A percentile compares a stretch with the other conserved stretches of the same genome.
These are phyloP conservation scores for Trisateles emortualis DNA, from an alignment of 2,888 invertebrate species.

Conservation along the genomic window DNA sequence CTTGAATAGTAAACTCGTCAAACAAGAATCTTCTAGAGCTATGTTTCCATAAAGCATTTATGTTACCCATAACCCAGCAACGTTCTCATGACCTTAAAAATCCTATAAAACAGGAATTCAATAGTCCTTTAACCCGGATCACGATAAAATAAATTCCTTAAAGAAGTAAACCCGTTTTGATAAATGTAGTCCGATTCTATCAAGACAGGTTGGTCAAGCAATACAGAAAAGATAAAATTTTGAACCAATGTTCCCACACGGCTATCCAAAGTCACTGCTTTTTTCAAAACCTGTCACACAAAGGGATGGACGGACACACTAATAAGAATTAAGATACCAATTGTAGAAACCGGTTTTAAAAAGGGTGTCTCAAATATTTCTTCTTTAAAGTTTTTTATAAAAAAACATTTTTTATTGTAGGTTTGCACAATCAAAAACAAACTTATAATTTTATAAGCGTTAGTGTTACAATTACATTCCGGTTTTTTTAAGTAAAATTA, in stretches of 20 bases:
- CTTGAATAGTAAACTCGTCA: not conserved
- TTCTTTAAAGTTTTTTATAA: constrained; percentile 31
- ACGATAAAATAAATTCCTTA: constrained; percentile 46
- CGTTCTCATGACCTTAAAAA: constrained; percentile 57
- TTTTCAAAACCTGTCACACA: constrained; percentile 65
- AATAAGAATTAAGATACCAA: constrained; percentile 50
- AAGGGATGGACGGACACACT: constrained; percentile 54
- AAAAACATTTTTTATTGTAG: constrained; percentile 10
- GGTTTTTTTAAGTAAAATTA: not conserved
- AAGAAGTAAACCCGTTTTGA: constrained; percentile 54
- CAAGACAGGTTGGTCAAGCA: constrained; percentile 64
- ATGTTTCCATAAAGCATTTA: constrained; percentile 7
- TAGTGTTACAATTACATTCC: no score
- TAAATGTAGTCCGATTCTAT: constrained; percentile 55
- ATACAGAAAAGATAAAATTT: constrained; percentile 51
- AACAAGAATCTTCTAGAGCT: not conserved
- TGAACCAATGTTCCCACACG: constrained; percentile 61
- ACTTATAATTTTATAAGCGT: no score
- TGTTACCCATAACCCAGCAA: constrained; percentile 45
- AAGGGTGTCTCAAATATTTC: constrained; percentile 28
- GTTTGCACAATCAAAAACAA: not conserved
- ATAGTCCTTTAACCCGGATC: constrained; percentile 31
- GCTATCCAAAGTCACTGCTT: constrained; percentile 41
- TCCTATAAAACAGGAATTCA: constrained; percentile 44
- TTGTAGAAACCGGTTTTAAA: constrained; percentile 50